Evolutionary conservation across 1,140 invertebrate genomes (phyloP).

Genomic region (Triops longicaudatus): DNA sequence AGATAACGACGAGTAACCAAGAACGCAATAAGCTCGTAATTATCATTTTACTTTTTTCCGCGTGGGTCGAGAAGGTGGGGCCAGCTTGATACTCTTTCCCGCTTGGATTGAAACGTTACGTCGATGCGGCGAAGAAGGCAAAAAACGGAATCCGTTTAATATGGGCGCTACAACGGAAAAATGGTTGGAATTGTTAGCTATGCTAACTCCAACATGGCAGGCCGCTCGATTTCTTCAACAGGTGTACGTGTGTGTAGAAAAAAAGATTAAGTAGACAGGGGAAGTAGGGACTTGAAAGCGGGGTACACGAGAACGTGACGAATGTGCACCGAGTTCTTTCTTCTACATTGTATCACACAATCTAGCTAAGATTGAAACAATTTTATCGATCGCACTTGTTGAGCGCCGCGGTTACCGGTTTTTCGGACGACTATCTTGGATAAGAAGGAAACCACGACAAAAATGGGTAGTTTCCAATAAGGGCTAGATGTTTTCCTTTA

Average conservation of each 20-base stretch:
- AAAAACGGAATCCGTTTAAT: neutral
- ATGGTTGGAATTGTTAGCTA: neutral
- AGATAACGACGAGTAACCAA: constrained; percentile 9
- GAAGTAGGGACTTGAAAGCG: neutral
- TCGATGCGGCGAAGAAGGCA: neutral
- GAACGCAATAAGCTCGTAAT: constrained; percentile 12
- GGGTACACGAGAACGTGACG: neutral
- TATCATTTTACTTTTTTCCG: neutral
- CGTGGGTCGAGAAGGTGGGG: neutral
- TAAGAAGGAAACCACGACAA: neutral
- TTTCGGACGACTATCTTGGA: neutral
- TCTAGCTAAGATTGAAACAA: neutral
- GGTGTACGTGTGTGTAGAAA: neutral
- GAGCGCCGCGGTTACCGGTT: neutral
- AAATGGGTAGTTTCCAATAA: too few relatives aligned
- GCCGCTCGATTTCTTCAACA: neutral
- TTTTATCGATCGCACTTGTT: constrained; percentile 8
- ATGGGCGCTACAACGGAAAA: neutral
- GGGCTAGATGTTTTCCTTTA: too few relatives aligned
- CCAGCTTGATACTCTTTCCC: neutral
- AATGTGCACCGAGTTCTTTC: constrained; percentile 2
- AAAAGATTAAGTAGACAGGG: neutral
- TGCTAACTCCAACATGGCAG: neutral
- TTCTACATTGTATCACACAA: constrained; percentile 12
- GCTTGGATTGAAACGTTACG: neutral